A percentile compares a stretch with the other conserved stretches of the same genome.
These are phyloP conservation scores for Cheilosia vulpina DNA, from an alignment of 2,888 invertebrate species.

Conservation along the genomic window DNA sequence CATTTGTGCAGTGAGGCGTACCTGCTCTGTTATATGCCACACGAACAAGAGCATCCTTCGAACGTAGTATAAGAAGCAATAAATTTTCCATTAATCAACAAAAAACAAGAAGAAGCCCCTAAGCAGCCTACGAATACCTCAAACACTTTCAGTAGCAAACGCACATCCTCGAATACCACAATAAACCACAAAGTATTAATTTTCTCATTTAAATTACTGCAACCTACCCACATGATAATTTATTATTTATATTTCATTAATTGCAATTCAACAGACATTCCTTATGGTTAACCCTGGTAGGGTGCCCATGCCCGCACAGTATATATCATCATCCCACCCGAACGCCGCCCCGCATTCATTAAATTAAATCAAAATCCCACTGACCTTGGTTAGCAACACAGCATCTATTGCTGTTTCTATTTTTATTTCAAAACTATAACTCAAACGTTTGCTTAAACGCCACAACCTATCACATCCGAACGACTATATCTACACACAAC, in stretches of 20 bases:
- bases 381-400: slow-evolving; percentile 32
- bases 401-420: neutral
- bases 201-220: slow-evolving; percentile 31
- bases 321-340: neutral
- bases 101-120: too few species aligned
- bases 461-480: slow-evolving; percentile 42
- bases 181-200: slow-evolving; percentile 42
- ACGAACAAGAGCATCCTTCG: too few species aligned
- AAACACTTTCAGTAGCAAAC: neutral
- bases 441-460: slow-evolving; percentile 59
- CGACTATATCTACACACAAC: neutral
- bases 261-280: slow-evolving; percentile 72
- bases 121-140: neutral
- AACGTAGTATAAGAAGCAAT: too few species aligned
- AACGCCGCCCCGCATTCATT: slow-evolving; percentile 27
- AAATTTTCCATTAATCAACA: too few species aligned
- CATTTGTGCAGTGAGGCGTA: too few species aligned
- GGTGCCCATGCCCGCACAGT: slow-evolving; percentile 24
- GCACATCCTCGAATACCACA: slow-evolving; percentile 50
- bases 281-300: slow-evolving; percentile 59
- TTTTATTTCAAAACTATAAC: slow-evolving; percentile 30
- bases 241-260: slow-evolving; percentile 73
- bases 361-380: slow-evolving; percentile 62
- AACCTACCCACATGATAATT: slow-evolving; percentile 66
- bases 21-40: too few species aligned